Evolutionary conservation across 2,888 invertebrate genomes (phyloP), one percentile per base, ranked within the genome.

Genomic region (Villa cingulata): DNA sequence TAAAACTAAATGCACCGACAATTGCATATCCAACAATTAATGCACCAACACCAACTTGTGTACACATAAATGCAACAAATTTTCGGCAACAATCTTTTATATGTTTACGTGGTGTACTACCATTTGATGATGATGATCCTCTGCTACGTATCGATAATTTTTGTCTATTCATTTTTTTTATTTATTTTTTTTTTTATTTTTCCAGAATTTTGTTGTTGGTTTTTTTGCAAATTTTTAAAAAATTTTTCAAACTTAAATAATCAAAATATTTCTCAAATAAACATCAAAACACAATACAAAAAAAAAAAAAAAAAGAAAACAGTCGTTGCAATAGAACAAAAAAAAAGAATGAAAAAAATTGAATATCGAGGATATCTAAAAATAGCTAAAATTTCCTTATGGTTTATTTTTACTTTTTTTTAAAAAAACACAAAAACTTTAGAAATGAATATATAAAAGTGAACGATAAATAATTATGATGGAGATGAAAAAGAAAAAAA

Each of bases 31-130:
- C 81, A 3, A 90, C 86, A 41, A 90, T 85, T 17, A 90, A 72
- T 10, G 86, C 89, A 48, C 89, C 90, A 34, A 90, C 89, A 56
- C 90, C 90, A 60, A 86, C 83, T 75, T 89, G 89, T 9, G 90
- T 90, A 71, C 87, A 90, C 89, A 90, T 90, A 62, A 90, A 90
- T 9, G 88, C 87, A 48, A 87, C 80, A 57, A 88, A 75, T 66
- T 88, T 88, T 39, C 90, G 75, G 59, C 85, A 84, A 63, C 87
- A 90, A 61, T 87, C 84, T 66, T 86, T 87, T 48, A 89, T 77
- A 60, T 81, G 83, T 61, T 85, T 85, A 0, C 83, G 79, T 57
- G 83, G 81, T 59, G 76, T 74, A 49, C 75, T 78, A 18, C 78
- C 77, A 0, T 81, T 77, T 2, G 82, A 79, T 1, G 82, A 82